phyloP scores from a whole-genome alignment of 2,797 vertebrate species.

The Bradypodion ventrale region DNA sequence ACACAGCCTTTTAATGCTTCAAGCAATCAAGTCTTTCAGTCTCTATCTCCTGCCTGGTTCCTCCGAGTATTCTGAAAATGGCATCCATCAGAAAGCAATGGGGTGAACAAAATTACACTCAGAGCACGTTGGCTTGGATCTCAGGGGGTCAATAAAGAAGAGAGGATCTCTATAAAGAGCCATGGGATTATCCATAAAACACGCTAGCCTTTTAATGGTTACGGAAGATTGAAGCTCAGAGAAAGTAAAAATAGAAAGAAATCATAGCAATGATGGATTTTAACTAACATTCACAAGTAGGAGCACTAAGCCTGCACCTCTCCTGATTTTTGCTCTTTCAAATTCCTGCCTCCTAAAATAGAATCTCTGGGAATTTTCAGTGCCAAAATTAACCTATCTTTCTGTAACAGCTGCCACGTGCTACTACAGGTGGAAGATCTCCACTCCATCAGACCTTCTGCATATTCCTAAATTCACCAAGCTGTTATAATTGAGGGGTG shows the following conservation, averaged over 20 bases:
- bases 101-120: constrained; percentile 23
- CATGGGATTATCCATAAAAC: constrained; percentile 30
- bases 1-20: constrained; percentile 5
- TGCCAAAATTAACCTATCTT: constrained; percentile 29
- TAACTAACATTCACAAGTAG: not conserved
- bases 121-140: constrained; percentile 1
- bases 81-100: constrained; percentile 26
- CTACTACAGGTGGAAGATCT: constrained; percentile 46
- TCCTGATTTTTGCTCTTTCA: not conserved
- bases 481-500: constrained; percentile 13
- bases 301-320: not conserved
- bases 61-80: constrained; percentile 29
- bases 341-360: constrained; percentile 43
- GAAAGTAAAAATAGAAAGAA: not conserved
- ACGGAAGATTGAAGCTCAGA: not conserved
- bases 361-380: constrained; percentile 4
- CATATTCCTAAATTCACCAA: constrained; percentile 35
- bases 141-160: constrained; percentile 30
- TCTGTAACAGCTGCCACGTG: constrained; percentile 39
- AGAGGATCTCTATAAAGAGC: constrained; percentile 36
- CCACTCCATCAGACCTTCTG: not conserved
- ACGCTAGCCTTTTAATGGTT: constrained; percentile 28
- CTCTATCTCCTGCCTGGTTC: constrained; percentile 3
- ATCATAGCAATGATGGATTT: constrained; percentile 1
- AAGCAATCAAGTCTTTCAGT: not conserved